Conservation (phyloP, 2,888 invertebrate species). For the Ditula angustiorana region DNA sequence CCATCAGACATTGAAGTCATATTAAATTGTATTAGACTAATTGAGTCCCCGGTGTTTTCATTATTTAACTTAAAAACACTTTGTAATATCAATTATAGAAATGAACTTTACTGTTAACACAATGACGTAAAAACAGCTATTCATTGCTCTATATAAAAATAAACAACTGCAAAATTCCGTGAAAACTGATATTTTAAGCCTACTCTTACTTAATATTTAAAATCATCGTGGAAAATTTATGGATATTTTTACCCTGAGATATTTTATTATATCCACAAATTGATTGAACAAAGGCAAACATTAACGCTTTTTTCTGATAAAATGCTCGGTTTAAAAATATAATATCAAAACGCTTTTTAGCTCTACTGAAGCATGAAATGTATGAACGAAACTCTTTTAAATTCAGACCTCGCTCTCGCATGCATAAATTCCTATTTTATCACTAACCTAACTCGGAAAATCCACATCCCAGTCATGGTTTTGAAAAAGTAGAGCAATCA, state of each 20-base stretch:
- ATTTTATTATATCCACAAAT: constrained; percentile 7
- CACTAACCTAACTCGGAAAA: constrained; percentile 29
- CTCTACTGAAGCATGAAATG: constrained; percentile 28
- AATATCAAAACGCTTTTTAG: constrained; percentile 26
- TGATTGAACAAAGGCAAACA: constrained; percentile 22
- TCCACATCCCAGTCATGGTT: constrained; percentile 2
- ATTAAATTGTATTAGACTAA: too few species aligned
- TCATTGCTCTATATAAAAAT: too few species aligned
- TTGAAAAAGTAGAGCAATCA: constrained; percentile 21
- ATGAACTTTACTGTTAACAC: too few species aligned
- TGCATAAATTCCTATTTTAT: constrained; percentile 36
- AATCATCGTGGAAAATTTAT: not conserved
- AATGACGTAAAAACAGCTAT: too few species aligned
- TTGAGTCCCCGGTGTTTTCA: too few species aligned
- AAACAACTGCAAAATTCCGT: not conserved
- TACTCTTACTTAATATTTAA: too few species aligned
- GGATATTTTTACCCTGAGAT: not conserved
- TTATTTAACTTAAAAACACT: too few species aligned
- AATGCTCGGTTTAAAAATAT: constrained; percentile 26
- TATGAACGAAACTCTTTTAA: constrained; percentile 35
- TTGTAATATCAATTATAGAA: too few species aligned
- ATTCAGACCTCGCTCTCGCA: constrained; percentile 27
- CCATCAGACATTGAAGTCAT: too few species aligned
- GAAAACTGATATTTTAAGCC: not conserved
- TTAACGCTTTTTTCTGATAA: constrained; percentile 17